A percentile compares a stretch with the other conserved stretches of the same genome.
These are phyloP conservation scores for Buphagus erythrorhynchus DNA, from an alignment of 2,797 vertebrate species.

Conservation along the genomic window DNA sequence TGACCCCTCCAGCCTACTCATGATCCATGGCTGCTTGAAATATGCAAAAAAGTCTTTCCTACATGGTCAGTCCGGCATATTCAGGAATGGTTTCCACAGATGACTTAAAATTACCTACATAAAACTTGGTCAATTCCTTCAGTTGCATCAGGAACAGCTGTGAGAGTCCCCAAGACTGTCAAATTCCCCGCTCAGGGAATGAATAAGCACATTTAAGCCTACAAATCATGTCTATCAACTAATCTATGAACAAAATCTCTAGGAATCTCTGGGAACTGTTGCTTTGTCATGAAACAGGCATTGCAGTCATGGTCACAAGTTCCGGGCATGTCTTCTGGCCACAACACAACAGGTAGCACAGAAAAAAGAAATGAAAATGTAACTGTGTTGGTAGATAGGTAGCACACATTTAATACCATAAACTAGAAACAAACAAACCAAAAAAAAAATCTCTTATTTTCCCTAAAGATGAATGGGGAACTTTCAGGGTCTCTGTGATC, in stretches of 20 bases:
- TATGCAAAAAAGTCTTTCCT: neutral
- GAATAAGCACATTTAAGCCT: neutral
- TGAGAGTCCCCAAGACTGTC: neutral
- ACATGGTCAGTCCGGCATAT: neutral
- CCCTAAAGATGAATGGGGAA: neutral
- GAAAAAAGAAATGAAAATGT: neutral
- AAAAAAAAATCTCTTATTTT: neutral
- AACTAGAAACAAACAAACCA: neutral
- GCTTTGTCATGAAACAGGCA: neutral
- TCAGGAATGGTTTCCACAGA: neutral
- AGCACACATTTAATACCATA: neutral
- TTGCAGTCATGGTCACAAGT: neutral
- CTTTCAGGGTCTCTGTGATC: neutral
- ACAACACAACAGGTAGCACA: neutral
- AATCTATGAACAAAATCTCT: neutral
- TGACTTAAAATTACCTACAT: neutral
- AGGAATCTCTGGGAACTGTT: neutral
- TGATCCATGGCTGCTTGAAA: neutral
- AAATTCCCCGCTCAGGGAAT: neutral
- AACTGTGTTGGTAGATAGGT: neutral
- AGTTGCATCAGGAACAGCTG: neutral
- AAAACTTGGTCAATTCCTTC: neutral
- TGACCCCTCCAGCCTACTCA: neutral
- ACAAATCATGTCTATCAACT: neutral
- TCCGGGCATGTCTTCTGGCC: neutral